Evolutionary conservation across 2,797 vertebrate species (phyloP).

Genomic region (Lycodopsis pacificus): DNA sequence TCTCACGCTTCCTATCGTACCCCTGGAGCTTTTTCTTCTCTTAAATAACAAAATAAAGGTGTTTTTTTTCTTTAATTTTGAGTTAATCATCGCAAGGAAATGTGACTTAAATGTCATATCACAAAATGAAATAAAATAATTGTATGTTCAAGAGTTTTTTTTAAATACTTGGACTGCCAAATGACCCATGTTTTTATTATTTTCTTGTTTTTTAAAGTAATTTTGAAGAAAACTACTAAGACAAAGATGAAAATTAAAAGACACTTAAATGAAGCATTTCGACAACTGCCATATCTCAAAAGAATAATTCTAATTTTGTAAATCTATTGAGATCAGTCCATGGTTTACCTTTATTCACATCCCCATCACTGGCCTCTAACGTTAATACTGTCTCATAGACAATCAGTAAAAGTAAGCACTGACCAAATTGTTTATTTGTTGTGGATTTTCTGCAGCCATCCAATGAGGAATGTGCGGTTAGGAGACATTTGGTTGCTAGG

Average conservation of each 20-base stretch:
- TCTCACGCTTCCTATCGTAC: slow-evolving; percentile 7
- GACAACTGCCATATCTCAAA: slow-evolving; percentile 1
- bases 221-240: neutral
- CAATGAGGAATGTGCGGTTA: slow-evolving; percentile 56
- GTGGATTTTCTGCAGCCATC: slow-evolving; percentile 61
- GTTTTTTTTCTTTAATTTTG: neutral
- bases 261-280: too few relatives aligned
- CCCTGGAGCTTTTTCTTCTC: neutral
- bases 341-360: slow-evolving; percentile 21
- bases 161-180: neutral
- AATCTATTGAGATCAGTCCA: slow-evolving; percentile 19
- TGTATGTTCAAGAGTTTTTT: neutral
- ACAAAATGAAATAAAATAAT: neutral
- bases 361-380: neutral
- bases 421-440: slow-evolving; percentile 54
- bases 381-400: slow-evolving; percentile 28
- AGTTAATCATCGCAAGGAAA: neutral
- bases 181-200: neutral
- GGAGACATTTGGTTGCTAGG: slow-evolving; percentile 81
- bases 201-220: neutral
- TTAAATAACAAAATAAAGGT: neutral
- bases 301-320: neutral
- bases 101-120: neutral
- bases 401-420: slow-evolving; percentile 55
- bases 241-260: neutral